Base-by-base conservation (phyloP, 2,113 vertebrate species). In the Phylloscopus whistleri region DNA sequence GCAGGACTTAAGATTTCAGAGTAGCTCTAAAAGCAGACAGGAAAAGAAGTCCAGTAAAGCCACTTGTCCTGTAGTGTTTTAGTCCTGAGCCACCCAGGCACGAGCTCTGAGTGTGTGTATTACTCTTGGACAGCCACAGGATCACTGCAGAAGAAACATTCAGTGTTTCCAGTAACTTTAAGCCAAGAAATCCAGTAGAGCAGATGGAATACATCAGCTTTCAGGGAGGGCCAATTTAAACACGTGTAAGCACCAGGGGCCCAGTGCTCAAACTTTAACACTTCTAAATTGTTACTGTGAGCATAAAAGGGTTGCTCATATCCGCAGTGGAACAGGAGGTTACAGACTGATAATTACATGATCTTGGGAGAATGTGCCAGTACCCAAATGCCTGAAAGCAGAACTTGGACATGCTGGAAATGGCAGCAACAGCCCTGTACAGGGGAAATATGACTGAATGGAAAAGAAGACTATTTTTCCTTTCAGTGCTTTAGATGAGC, bases 161-260 rank as follows among this genome's bases (percentile, higher is more conserved):
- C 92, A 89, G 67, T 92, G 62, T 96, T 95, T 96, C 95, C 95
- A 96, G 89, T 53, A 76, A 89, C 69, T 92, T 89, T 56, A 79
- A 89, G 95, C 93, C 95, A 97, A 94, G 85, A 95, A 93, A 92
- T 84, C 93, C 85, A 84, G 6, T 9, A 72, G 88, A 94, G 52
- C 94, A 96, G 95, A 94, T 96, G 96, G 96, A 95, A 96, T 76
- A 81, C 27, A 93, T 97, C 92, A 90, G 88, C 84, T 82, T 90
- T 92, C 86, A 87, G 84, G 89, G 93, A 95, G 92, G 90, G 93
- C 95, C 92, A 92, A n/a, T 91, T 95, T 87, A 95, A 96, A 95
- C 83, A 85, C 6, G 73, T 94, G 86, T 92, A 92, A 92, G 95
- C 90, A 93, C 84, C 59, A 56, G 89, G 84, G 83, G 83, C 76